Conservation (phyloP, 2,113 vertebrate species). For the Henicopernis longicauda region DNA sequence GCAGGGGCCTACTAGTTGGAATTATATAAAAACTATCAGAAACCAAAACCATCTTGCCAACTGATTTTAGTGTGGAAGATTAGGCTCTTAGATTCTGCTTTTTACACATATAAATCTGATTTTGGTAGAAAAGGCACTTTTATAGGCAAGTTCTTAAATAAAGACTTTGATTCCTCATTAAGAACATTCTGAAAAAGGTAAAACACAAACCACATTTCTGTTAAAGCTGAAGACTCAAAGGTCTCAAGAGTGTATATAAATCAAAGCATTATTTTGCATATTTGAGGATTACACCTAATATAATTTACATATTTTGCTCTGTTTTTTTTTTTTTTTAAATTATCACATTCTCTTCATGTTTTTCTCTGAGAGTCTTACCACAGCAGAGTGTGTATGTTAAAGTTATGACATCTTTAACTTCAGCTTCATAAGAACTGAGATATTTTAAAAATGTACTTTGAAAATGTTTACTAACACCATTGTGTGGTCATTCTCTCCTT, state of each 20-base stretch:
- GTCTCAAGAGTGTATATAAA: not conserved
- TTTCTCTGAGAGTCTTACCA: not conserved
- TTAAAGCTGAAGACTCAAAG: not conserved
- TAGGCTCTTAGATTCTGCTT: not conserved
- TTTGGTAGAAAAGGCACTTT: not conserved
- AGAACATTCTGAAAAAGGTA: not conserved
- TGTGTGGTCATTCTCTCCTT: not conserved
- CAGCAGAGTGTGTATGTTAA: not conserved
- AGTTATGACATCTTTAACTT: not conserved
- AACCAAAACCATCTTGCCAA: not conserved
- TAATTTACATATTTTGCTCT: not conserved
- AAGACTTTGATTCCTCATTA: not conserved
- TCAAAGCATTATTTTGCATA: not conserved
- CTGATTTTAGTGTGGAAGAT: not conserved
- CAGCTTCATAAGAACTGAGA: not conserved
- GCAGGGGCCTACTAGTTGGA: not conserved
- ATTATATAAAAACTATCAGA: not conserved
- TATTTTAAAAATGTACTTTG: not conserved
- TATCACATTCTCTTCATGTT: not conserved
- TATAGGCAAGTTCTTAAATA: not conserved
- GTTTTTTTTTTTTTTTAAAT: not conserved
- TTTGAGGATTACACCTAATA: not conserved
- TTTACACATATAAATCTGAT: not conserved
- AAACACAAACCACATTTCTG: not conserved
- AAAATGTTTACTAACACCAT: not conserved